These are phyloP conservation scores for Thymelicus sylvestris DNA, from an alignment of 2,888 invertebrate species.

Conservation along the genomic window DNA sequence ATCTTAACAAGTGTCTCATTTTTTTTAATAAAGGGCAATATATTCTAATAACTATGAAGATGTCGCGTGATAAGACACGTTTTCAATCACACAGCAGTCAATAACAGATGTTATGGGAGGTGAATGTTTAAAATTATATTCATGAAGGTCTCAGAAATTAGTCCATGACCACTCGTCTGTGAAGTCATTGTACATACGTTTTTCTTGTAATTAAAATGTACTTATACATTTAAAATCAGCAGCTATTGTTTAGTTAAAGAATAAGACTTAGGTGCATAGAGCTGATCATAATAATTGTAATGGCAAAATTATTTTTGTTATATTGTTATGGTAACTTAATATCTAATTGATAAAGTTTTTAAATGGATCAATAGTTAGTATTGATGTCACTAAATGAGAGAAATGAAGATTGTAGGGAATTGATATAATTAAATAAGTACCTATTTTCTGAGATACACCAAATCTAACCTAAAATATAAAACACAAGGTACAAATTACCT, in stretches of 20 bases:
- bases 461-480: too few relatives aligned
- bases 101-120: constrained; percentile 1
- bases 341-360: too few relatives aligned
- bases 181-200: constrained; percentile 2
- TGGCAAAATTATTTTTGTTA: too few relatives aligned
- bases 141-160: constrained; percentile 7
- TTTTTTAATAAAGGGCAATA: constrained; percentile 47
- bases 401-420: too few relatives aligned
- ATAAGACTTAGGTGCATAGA: not conserved
- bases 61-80: constrained; percentile 80
- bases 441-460: too few relatives aligned
- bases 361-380: too few relatives aligned
- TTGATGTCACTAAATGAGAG: too few relatives aligned
- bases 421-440: too few relatives aligned
- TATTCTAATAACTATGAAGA: constrained; percentile 52
- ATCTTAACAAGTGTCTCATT: constrained; percentile 44
- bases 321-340: too few relatives aligned
- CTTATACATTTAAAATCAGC: not conserved
- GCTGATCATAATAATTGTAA: too few relatives aligned
- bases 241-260: constrained; percentile 13
- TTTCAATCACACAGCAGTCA: constrained; percentile 65
- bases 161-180: not conserved
- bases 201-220: not conserved
- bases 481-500: constrained; percentile 79
- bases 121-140: constrained; percentile 9